A percentile compares a stretch with the other conserved stretches of the same genome.
Evolutionary conservation across 2,797 vertebrate genomes (phyloP).

Genomic region (Falco peregrinus): DNA sequence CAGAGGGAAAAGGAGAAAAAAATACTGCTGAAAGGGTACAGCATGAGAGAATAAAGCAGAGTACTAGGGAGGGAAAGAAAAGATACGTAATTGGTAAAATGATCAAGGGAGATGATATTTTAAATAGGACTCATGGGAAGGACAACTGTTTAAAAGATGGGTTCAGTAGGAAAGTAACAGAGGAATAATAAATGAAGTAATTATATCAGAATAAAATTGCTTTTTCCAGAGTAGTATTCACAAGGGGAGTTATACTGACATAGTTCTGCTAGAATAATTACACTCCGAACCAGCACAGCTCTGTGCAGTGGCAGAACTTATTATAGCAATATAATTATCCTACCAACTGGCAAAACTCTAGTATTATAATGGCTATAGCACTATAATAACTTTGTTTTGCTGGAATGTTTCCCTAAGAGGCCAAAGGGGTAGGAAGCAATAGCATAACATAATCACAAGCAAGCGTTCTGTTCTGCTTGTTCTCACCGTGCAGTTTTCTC

Average conservation of each 20-base stretch:
- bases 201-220: constrained; percentile 53
- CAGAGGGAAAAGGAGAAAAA: neutral
- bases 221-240: constrained; percentile 39
- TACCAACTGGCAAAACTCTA: constrained; percentile 34
- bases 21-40: neutral
- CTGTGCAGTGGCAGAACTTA: constrained; percentile 39
- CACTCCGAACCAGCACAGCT: constrained; percentile 43
- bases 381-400: constrained; percentile 33
- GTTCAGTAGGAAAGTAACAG: constrained; percentile 31
- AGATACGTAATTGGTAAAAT: constrained; percentile 42
- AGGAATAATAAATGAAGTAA: constrained; percentile 60
- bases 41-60: neutral
- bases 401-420: neutral
- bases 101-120: constrained; percentile 50
- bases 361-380: neutral
- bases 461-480: neutral
- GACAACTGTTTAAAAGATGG: constrained; percentile 49
- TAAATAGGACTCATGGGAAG: constrained; percentile 43
- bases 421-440: neutral
- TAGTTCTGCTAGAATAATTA: constrained; percentile 43
- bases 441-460: neutral
- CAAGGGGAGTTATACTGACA: constrained; percentile 29
- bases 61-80: neutral
- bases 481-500: neutral
- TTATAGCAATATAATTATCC: constrained; percentile 46